A percentile compares a stretch with the other conserved stretches of the same genome.
Evolutionary conservation across 2,797 vertebrate species (phyloP).

Genomic region (Chaetodon trifasciatus): DNA sequence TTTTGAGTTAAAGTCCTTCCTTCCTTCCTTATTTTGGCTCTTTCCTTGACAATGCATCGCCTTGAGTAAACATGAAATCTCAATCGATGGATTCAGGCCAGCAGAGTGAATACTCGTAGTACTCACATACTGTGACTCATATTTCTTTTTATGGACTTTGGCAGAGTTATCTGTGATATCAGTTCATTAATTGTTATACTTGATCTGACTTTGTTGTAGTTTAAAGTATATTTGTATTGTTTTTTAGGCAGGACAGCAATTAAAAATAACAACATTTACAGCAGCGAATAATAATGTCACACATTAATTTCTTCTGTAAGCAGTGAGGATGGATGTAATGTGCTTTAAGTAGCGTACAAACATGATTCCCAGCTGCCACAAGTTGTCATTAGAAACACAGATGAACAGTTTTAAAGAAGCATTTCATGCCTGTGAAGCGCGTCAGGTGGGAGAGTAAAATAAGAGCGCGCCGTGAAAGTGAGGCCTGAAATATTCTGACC

Average conservation of each 20-base stretch:
- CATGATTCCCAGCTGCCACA: not conserved
- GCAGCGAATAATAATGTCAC: not conserved
- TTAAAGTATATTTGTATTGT: not conserved
- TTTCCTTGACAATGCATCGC: not conserved
- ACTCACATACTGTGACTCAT: not conserved
- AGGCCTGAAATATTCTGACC: constrained; percentile 26
- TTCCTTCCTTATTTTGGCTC: not conserved
- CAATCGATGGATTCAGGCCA: not conserved
- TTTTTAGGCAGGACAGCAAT: not conserved
- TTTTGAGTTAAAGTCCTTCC: constrained; percentile 16
- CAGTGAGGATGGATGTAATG: not conserved
- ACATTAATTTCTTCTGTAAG: not conserved
- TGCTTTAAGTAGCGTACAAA: not conserved
- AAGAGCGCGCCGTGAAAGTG: not conserved
- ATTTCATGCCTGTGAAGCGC: not conserved
- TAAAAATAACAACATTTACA: not conserved
- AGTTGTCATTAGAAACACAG: not conserved
- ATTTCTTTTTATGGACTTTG: not conserved
- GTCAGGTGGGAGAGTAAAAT: not conserved
- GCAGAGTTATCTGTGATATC: not conserved
- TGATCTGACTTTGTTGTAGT: not conserved
- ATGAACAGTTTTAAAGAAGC: not conserved
- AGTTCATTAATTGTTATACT: not conserved
- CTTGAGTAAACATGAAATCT: constrained; percentile 10
- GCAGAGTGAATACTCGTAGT: not conserved